phyloP scores from a whole-genome alignment of 2,797 vertebrate genomes.

The Sorex maritimensis region DNA sequence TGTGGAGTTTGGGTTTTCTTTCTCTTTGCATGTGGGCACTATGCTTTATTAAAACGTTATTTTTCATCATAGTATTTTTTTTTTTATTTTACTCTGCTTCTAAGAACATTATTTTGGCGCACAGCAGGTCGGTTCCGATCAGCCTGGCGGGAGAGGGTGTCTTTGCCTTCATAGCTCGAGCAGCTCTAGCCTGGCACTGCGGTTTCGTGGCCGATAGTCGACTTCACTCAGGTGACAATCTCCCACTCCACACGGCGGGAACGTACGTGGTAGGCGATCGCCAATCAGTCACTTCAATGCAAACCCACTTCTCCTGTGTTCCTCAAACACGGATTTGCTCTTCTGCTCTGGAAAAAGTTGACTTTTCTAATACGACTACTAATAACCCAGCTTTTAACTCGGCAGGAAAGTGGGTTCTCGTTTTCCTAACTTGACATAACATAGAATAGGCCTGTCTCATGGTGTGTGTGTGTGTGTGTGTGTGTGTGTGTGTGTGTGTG shows the following conservation, averaged over 20 bases:
- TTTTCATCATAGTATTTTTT: slow-evolving; percentile 71
- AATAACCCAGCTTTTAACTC: slow-evolving; percentile 52
- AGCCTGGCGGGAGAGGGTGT: slow-evolving; percentile 25
- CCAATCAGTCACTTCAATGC: slow-evolving; percentile 82
- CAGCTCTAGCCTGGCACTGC: slow-evolving; percentile 60
- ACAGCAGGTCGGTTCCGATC: slow-evolving; percentile 75
- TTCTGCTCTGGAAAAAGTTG: neutral
- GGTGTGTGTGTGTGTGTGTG: too few relatives aligned
- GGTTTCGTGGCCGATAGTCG: slow-evolving; percentile 30
- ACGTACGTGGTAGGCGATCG: slow-evolving; percentile 76
- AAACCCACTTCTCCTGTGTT: slow-evolving; percentile 60
- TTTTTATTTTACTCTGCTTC: slow-evolving; percentile 67
- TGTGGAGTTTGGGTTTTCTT: neutral
- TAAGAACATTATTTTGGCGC: slow-evolving; percentile 79
- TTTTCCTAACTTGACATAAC: slow-evolving; percentile 39
- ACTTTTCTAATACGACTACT: neutral
- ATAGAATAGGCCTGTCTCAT: neutral
- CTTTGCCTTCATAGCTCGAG: slow-evolving; percentile 78
- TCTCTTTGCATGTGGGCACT: slow-evolving; percentile 65
- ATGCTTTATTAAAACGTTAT: slow-evolving; percentile 77
- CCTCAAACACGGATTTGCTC: slow-evolving; percentile 59
- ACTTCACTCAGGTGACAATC: slow-evolving; percentile 64
- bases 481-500: too few relatives aligned
- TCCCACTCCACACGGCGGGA: slow-evolving; percentile 82
- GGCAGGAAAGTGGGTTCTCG: neutral